phyloP scores from a whole-genome alignment of 2,113 vertebrate species.

The Polypterus senegalus region DNA sequence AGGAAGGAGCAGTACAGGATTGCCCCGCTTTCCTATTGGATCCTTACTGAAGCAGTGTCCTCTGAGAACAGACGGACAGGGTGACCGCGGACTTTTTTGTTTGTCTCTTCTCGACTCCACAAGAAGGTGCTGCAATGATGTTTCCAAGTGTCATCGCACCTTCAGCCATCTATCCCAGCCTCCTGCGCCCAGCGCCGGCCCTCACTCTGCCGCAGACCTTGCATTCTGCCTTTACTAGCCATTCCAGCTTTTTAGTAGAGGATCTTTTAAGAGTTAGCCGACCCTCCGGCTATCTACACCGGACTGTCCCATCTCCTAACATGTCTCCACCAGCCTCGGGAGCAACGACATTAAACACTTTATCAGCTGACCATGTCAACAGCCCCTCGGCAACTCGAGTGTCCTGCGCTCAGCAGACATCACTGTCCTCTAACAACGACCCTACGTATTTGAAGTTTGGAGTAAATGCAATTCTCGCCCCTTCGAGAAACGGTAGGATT shows the following conservation, averaged over 20 bases:
- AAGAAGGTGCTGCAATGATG: constrained; percentile 60
- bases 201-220: constrained; percentile 66
- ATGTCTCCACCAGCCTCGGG: constrained; percentile 46
- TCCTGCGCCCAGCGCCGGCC: constrained; percentile 65
- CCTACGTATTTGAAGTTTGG: constrained; percentile 85
- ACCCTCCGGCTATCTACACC: constrained; percentile 57
- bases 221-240: constrained; percentile 57
- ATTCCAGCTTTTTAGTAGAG: constrained; percentile 84
- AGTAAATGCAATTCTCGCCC: constrained; percentile 87
- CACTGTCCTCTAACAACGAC: constrained; percentile 37
- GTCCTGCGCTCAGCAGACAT: constrained; percentile 43
- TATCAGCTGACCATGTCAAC: constrained; percentile 37
- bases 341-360: constrained; percentile 36
- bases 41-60: constrained; percentile 30
- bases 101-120: constrained; percentile 3
- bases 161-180: constrained; percentile 71
- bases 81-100: constrained; percentile 17
- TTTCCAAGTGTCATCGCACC: constrained; percentile 80
- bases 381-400: constrained; percentile 27
- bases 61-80: constrained; percentile 9
- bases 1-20: constrained; percentile 44
- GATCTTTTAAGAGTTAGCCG: constrained; percentile 76
- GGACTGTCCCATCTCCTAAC: constrained; percentile 45
- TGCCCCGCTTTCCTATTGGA: constrained; percentile 34
- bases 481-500: constrained; percentile 63